Evolutionary conservation across 1,140 invertebrate genomes (phyloP).

Genomic region (Nasonia longicornis): DNA sequence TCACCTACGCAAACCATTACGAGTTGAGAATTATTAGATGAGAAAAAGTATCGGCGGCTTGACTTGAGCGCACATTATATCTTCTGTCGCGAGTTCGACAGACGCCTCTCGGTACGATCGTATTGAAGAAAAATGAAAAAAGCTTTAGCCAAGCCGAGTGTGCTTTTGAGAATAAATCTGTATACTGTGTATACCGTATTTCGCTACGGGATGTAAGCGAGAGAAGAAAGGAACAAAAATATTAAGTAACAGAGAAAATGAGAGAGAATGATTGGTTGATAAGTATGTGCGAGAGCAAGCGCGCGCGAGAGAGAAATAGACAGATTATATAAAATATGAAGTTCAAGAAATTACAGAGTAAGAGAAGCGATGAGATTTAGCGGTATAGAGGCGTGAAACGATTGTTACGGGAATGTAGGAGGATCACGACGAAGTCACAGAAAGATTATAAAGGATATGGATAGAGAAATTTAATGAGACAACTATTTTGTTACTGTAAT

Average conservation of each 20-base stretch:
- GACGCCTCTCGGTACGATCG: not conserved
- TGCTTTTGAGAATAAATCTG: slow-evolving; percentile 67
- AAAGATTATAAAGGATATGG: slow-evolving; percentile 39
- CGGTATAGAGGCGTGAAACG: slow-evolving; percentile 34
- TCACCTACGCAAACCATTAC: not conserved
- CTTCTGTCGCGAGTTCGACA: not conserved
- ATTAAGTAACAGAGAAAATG: slow-evolving; percentile 46
- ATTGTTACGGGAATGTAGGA: slow-evolving; percentile 27
- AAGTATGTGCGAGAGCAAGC: not conserved
- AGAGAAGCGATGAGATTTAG: slow-evolving; percentile 19
- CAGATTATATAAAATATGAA: slow-evolving; percentile 23
- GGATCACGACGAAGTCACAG: slow-evolving; percentile 18
- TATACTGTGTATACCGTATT: slow-evolving; percentile 69
- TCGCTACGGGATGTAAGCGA: slow-evolving; percentile 57
- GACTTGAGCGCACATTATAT: slow-evolving; percentile 50
- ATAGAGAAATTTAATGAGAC: slow-evolving; percentile 58
- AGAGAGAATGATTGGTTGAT: slow-evolving; percentile 6
- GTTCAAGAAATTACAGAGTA: slow-evolving; percentile 40
- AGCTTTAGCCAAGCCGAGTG: slow-evolving; percentile 57
- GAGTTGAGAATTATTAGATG: not conserved
- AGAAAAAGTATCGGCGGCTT: slow-evolving; percentile 60
- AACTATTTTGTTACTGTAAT: slow-evolving; percentile 70
- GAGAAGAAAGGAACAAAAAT: slow-evolving; percentile 55
- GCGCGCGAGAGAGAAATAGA: not conserved
- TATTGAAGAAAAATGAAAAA: not conserved